Percentiles rank a stretch among this genome's conserved stretches.
Conservation (phyloP, 1,140 invertebrate genomes). For the Condylostylus longicornis region DNA sequence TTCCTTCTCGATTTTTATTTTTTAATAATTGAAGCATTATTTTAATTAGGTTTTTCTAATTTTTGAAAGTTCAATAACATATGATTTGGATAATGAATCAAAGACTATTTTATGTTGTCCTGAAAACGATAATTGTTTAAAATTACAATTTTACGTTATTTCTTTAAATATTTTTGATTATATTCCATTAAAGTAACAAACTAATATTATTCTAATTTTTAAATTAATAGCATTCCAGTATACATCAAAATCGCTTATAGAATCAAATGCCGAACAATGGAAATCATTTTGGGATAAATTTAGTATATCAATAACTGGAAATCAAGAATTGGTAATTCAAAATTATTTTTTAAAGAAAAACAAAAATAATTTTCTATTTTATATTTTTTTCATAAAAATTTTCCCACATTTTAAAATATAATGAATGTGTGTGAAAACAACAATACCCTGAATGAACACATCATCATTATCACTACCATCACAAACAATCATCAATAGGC, state of each 20-base stretch:
- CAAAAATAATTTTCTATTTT: background rate
- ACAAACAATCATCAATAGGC: slow-evolving; percentile 6
- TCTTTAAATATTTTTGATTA: background rate
- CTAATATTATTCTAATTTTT: no score
- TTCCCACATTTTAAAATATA: no score
- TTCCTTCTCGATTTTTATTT: no score
- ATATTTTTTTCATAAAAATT: no score
- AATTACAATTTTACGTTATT: background rate
- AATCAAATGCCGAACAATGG: slow-evolving; percentile 15
- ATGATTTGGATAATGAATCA: no score
- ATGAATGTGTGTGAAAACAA: no score
- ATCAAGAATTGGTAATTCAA: slow-evolving; percentile 32
- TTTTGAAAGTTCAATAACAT: no score
- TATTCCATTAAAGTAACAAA: background rate
- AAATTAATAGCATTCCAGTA: slow-evolving; percentile 1
- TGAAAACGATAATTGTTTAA: no score
- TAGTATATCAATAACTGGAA: slow-evolving; percentile 34
- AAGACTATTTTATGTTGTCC: no score
- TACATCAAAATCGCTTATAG: slow-evolving; percentile 5
- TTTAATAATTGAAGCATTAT: no score
- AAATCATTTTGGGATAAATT: slow-evolving; percentile 21
- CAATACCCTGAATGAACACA: slow-evolving; percentile 1
- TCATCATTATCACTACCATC: background rate
- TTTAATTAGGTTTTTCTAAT: no score
- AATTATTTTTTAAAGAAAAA: background rate